Conservation (phyloP, 1,140 invertebrate genomes). For the Coptotermes formosanus region DNA sequence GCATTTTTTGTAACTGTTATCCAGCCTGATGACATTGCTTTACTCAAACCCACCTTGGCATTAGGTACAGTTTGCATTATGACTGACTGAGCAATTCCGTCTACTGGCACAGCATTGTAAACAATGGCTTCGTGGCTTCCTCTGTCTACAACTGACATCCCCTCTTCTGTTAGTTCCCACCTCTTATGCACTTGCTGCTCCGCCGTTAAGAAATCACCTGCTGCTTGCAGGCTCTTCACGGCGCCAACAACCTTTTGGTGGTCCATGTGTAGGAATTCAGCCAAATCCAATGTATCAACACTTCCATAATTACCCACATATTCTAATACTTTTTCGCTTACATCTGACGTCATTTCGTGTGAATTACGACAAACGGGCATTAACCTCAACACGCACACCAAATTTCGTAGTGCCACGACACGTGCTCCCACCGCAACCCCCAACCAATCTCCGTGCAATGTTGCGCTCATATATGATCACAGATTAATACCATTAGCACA, state of each 20-base stretch:
- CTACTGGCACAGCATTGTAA: conserved; percentile 71
- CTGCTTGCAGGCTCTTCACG: conserved; percentile 88
- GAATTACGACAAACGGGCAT: background rate
- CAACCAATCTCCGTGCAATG: too few relatives aligned
- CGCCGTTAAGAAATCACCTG: conserved; percentile 63
- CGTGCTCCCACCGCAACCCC: too few relatives aligned
- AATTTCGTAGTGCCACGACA: too few relatives aligned
- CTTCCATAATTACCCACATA: background rate
- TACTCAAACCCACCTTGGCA: conserved; percentile 81
- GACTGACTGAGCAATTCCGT: conserved; percentile 75
- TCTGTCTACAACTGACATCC: conserved; percentile 71
- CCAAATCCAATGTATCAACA: conserved; percentile 12
- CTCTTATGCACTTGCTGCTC: conserved; percentile 56
- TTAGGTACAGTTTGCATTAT: conserved; percentile 61
- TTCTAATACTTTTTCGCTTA: conserved; percentile 9
- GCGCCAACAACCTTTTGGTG: conserved; percentile 96
- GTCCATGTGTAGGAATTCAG: background rate
- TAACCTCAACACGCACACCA: too few relatives aligned
- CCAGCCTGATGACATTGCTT: conserved; percentile 95
- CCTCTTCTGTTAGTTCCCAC: conserved; percentile 92
- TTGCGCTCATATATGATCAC: too few relatives aligned
- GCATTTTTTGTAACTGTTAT: conserved; percentile 79
- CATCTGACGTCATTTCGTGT: conserved; percentile 19
- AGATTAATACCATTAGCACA: too few relatives aligned
- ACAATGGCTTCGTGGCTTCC: conserved; percentile 93